phyloP scores from a whole-genome alignment of 2,113 vertebrate genomes.

The Condylura cristata region DNA sequence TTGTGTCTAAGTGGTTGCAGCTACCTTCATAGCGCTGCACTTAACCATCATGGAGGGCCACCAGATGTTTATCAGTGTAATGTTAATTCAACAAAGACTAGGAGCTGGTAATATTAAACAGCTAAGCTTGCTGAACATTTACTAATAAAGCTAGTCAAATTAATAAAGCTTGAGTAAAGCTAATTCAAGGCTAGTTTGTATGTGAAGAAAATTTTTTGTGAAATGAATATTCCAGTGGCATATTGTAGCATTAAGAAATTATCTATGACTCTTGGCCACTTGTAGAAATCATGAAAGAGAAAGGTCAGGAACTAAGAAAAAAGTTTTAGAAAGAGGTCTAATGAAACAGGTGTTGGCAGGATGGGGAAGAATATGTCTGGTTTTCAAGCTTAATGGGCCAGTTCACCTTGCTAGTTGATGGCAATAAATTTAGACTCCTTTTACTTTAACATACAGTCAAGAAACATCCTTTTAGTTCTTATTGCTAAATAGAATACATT shows the following conservation, averaged over 20 bases:
- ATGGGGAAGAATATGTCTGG: not conserved
- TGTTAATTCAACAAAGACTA: not conserved
- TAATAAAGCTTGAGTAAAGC: no score
- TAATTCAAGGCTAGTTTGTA: not conserved
- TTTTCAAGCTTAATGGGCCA: not conserved
- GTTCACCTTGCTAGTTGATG: not conserved
- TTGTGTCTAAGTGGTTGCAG: no score
- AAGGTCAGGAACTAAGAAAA: not conserved
- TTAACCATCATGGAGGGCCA: no score
- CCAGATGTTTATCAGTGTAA: not conserved
- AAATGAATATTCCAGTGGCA: not conserved
- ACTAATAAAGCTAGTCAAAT: not conserved
- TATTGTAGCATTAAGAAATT: conserved; percentile 1
- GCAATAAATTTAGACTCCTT: not conserved
- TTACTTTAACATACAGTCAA: not conserved
- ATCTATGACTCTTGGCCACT: not conserved
- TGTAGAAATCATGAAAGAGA: not conserved
- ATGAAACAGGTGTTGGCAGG: not conserved
- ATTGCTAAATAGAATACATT: not conserved
- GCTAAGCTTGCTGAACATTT: not conserved
- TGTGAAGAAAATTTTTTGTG: not conserved
- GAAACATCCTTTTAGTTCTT: conserved; percentile 5
- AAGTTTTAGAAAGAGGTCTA: conserved; percentile 5
- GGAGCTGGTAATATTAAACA: not conserved
- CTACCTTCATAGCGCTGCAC: no score